Percentiles rank a stretch among this genome's conserved stretches.
Conservation (phyloP, 64 coral and sea anemone species). For the Orbicella faveolata region DNA sequence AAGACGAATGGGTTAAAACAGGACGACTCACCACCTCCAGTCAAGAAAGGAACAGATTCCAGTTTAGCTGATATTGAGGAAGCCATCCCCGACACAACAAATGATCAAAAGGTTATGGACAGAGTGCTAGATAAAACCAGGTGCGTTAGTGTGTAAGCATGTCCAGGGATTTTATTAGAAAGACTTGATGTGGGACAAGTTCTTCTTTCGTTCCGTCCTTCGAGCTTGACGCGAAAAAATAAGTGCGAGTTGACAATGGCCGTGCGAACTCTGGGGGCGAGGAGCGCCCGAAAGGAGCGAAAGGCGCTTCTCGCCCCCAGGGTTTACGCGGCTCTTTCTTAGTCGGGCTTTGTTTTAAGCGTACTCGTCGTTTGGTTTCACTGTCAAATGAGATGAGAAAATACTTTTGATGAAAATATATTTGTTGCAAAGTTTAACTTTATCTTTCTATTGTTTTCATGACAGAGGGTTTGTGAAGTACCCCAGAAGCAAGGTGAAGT, state of each 20-base stretch:
- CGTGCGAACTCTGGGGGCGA: no score
- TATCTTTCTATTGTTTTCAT: background rate
- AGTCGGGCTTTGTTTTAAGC: no score
- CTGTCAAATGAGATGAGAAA: no score
- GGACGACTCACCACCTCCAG: conserved; percentile 49
- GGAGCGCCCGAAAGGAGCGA: no score
- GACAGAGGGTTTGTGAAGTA: conserved; percentile 96
- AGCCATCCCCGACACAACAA: conserved; percentile 68
- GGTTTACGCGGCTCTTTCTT: no score
- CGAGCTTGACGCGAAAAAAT: no score
- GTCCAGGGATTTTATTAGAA: background rate
- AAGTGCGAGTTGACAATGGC: no score
- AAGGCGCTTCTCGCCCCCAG: no score
- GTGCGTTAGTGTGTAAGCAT: background rate
- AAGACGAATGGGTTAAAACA: conserved; percentile 69
- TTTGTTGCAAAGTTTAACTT: background rate
- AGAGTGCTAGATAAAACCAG: conserved; percentile 85
- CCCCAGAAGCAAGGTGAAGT: conserved; percentile 77
- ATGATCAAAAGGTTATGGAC: conserved; percentile 88
- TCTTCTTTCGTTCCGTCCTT: background rate
- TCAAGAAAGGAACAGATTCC: conserved; percentile 62
- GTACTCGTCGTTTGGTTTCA: no score
- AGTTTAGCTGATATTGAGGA: conserved; percentile 82
- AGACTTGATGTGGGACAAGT: no score
- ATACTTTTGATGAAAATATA: no score